These are phyloP conservation scores for Caretta caretta DNA, from an alignment of 2,113 vertebrate genomes.

Conservation along the genomic window DNA sequence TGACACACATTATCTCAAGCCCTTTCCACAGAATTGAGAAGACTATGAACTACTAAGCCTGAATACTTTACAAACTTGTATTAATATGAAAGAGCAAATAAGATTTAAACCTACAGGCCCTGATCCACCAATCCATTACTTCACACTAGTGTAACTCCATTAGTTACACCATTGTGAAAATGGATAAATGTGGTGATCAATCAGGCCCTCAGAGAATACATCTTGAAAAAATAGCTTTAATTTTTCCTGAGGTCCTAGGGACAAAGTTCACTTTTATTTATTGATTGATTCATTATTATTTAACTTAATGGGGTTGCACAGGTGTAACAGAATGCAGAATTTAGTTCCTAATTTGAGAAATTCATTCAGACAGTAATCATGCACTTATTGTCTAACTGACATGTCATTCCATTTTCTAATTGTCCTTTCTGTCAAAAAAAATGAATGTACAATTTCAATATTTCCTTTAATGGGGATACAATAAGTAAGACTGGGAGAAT, in stretches of 20 bases:
- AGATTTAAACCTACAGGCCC: background rate
- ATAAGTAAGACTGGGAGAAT: background rate
- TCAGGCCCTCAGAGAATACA: background rate
- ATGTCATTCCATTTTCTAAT: background rate
- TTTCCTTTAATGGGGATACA: background rate
- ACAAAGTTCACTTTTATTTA: background rate
- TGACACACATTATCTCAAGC: fast-evolving
- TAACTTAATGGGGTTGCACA: background rate
- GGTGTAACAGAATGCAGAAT: background rate
- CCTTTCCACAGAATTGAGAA: background rate
- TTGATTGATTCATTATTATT: background rate
- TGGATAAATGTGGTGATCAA: background rate
- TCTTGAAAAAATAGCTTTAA: background rate
- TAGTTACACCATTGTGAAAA: background rate
- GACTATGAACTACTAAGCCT: background rate
- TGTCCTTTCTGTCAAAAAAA: background rate
- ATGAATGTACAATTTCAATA: background rate
- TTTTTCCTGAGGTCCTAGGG: background rate
- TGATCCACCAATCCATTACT: background rate
- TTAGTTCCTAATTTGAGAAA: background rate
- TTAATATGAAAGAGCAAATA: background rate
- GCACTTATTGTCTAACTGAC: background rate
- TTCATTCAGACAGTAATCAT: background rate
- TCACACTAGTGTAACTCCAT: background rate
- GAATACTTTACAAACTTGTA: background rate